These are phyloP conservation scores for Miniopterus natalensis DNA, from an alignment of 2,113 vertebrate genomes.

Conservation along the genomic window DNA sequence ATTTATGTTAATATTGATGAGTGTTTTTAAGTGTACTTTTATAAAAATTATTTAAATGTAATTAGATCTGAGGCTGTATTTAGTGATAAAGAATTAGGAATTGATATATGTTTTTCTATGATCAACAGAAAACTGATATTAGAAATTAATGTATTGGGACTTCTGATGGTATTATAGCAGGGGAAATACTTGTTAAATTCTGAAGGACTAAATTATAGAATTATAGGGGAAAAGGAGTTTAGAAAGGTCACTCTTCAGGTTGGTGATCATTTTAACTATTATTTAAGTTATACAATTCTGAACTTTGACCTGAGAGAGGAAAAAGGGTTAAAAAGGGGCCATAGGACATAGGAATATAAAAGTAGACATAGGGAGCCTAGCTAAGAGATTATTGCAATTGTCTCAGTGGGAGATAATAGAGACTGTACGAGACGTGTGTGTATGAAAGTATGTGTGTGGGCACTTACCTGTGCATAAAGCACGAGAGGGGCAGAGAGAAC, in stretches of 20 bases:
- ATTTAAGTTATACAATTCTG: not conserved
- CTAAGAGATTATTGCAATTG: not conserved
- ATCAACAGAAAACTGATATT: constrained; percentile 73
- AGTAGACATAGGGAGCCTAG: not conserved
- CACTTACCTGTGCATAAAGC: not conserved
- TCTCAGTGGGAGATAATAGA: not conserved
- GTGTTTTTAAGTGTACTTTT: constrained; percentile 78
- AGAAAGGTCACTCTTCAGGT: not conserved
- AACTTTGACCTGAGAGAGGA: constrained; percentile 11
- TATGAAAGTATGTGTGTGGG: not conserved
- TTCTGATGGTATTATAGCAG: not conserved
- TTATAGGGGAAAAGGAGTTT: not conserved
- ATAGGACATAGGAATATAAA: not conserved
- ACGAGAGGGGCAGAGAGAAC: not conserved
- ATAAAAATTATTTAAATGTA: constrained; percentile 84
- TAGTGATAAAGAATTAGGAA: constrained; percentile 76
- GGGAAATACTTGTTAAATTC: constrained; percentile 27
- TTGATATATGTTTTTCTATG: constrained; percentile 64
- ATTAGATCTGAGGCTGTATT: constrained; percentile 82
- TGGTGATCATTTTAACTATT: constrained; percentile 17
- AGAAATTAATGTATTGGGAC: constrained; percentile 77
- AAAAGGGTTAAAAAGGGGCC: not conserved
- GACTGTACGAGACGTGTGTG: not conserved
- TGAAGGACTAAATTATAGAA: not conserved
- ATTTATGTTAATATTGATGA: constrained; percentile 84